Base-by-base conservation (phyloP, 2,797 vertebrate species). In the Chromobotia macracanthus region DNA sequence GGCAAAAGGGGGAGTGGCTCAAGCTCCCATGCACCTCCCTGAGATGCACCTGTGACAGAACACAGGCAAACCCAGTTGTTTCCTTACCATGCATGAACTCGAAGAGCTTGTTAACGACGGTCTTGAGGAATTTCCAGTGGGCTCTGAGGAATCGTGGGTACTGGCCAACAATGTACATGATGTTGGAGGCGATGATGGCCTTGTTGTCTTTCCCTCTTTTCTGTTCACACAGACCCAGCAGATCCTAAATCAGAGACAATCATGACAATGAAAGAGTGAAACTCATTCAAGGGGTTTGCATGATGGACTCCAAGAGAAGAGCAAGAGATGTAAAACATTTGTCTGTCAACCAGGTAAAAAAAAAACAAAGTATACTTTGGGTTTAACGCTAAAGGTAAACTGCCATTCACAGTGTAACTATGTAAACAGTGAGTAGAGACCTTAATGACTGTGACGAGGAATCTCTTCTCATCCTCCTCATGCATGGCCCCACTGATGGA, bases 401-500 rank as follows among this genome's bases (percentile, higher is more conserved):
- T 4, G 28, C 28, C 28, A 28, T 9, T 55, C 9, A 55, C 18
- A 21, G 53, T 19, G 19, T 9, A 13, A 12, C 21, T 23, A 21
- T 5, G 23, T 21, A 23, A 11, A 58, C 50, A 1, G n/a, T 19
- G 51, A 48, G 44, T 69, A 35, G 46, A 31, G 11, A 99, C 97
- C 96, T 99, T 99, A 87, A 99, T 99, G 80, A 99, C 97, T 15
- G 97, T 99, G 83, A 99, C 97, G 66, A 99, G 95, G 92, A 99
- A 99, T 80, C 97, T 92, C 90, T 99, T 99, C 80, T 99, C 97
- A 50, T 99, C 97, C 87, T 99, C 97, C 85, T 99, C 97, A 16
- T 99, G 97, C 97, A 99, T 99, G 3, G 97, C 97, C 0, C 97
- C 97, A 16, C 97, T 99, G 91, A 99, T 99, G 77, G 97, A 99